Evolutionary conservation across 2,113 vertebrate species (phyloP).

Genomic region (Gallinago jamesoni): DNA sequence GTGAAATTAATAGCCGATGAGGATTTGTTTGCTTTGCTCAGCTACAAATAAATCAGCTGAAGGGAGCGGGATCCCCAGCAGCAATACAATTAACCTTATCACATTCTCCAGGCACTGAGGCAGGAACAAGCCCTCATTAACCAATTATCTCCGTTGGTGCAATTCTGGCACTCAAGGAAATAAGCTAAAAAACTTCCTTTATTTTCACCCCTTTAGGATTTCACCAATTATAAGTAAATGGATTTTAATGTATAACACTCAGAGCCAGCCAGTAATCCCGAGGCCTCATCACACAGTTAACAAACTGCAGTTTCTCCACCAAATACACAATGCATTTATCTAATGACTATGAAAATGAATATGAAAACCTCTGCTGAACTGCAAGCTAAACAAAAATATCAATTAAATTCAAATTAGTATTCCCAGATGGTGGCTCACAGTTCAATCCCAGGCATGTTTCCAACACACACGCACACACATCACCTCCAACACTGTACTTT

Average conservation of each 20-base stretch:
- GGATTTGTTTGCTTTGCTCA: not conserved
- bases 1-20: fast-evolving
- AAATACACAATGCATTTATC: not conserved
- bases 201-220: not conserved
- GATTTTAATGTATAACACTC: not conserved
- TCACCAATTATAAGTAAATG: not conserved
- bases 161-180: not conserved
- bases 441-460: not conserved
- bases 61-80: not conserved
- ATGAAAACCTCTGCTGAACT: not conserved
- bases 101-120: not conserved
- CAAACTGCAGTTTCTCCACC: not conserved
- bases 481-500: not conserved
- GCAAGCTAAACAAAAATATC: not conserved
- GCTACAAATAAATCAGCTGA: not conserved
- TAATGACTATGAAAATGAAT: not conserved
- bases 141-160: not conserved
- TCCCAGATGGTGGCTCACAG: not conserved
- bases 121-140: not conserved
- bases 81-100: not conserved
- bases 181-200: not conserved
- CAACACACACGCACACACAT: not conserved
- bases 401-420: not conserved
- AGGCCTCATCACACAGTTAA: not conserved
- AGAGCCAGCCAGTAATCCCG: not conserved